These are phyloP conservation scores for Pygmarrhopalites habei DNA, from an alignment of 1,140 invertebrate species.

Conservation along the genomic window DNA sequence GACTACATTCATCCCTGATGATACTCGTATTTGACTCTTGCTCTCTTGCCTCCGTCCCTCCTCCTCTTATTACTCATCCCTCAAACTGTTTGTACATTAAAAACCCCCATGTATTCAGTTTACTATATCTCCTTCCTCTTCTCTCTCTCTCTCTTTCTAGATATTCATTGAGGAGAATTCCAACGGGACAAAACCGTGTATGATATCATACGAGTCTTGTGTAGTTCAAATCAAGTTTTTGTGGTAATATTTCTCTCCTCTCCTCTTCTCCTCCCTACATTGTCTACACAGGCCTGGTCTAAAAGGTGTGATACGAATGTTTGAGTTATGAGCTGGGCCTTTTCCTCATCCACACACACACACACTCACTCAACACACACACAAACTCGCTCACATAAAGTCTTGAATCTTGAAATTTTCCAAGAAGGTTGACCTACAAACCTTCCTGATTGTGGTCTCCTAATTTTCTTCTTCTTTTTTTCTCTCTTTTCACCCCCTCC, in stretches of 20 bases:
- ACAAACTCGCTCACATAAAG: neutral
- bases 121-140: too few relatives aligned
- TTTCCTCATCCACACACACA: neutral
- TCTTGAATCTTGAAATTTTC: neutral
- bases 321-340: neutral
- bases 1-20: too few relatives aligned
- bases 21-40: too few relatives aligned
- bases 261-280: neutral
- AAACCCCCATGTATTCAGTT: too few relatives aligned
- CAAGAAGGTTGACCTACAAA: slow-evolving; percentile 1
- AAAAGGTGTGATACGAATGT: neutral
- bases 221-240: slow-evolving; percentile 4
- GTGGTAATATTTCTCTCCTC: neutral
- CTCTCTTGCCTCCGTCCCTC: too few relatives aligned
- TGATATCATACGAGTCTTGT: too few relatives aligned
- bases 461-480: neutral
- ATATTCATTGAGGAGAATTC: too few relatives aligned
- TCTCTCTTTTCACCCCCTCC: too few relatives aligned
- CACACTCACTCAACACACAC: neutral
- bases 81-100: too few relatives aligned
- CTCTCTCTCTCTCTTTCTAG: too few relatives aligned
- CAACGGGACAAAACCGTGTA: too few relatives aligned
- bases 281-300: neutral
- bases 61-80: too few relatives aligned
- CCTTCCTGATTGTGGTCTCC: slow-evolving; percentile 6